A percentile compares a stretch with the other conserved stretches of the same genome.
Conservation (phyloP, 2,797 vertebrate species). For the Cryptoblepharus egeriae region DNA sequence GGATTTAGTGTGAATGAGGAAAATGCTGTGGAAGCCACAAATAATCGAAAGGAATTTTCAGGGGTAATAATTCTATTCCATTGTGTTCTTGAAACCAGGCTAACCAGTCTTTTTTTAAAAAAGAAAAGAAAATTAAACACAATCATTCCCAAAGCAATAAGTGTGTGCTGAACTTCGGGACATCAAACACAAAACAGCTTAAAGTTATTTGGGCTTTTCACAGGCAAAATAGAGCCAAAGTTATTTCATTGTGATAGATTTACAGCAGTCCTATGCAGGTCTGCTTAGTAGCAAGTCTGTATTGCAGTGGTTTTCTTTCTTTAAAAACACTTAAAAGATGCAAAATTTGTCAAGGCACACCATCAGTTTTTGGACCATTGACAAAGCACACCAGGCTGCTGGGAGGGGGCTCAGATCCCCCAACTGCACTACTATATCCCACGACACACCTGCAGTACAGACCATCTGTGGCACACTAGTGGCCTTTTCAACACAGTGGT, state of each 20-base stretch:
- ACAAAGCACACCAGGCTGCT: no score
- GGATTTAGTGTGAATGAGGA: constrained; percentile 12
- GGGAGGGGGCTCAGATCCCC: no score
- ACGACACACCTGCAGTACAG: no score
- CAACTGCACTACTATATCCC: no score
- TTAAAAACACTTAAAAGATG: no score
- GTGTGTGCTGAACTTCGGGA: background rate
- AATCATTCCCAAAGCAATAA: background rate
- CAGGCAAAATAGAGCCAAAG: background rate
- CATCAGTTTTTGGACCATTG: no score
- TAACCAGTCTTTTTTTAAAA: background rate
- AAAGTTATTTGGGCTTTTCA: background rate
- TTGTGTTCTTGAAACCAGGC: constrained; percentile 28
- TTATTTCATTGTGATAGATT: background rate
- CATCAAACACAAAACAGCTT: background rate
- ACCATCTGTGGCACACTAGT: no score
- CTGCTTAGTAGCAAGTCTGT: no score
- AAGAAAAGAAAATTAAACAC: constrained; percentile 5
- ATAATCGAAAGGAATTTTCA: accelerated
- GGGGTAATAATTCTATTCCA: constrained; percentile 28
- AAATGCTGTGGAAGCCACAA: background rate
- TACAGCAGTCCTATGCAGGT: background rate
- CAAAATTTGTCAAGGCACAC: no score
- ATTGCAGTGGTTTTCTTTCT: no score
- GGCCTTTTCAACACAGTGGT: no score